Evolutionary conservation across 1,140 invertebrate species (phyloP).

Genomic region (Hirudo medicinalis): DNA sequence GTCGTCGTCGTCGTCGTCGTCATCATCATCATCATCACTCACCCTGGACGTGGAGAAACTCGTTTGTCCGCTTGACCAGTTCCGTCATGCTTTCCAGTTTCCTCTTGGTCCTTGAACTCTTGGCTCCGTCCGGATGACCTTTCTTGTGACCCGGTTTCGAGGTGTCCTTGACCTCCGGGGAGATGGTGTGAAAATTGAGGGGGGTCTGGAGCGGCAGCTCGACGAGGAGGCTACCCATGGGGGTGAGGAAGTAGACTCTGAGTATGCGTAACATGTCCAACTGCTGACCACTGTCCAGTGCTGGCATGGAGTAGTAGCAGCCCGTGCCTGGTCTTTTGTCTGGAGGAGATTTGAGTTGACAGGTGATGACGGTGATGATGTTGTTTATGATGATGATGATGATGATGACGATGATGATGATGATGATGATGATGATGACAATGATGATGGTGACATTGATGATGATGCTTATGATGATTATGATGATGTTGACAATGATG

Average conservation of each 20-base stretch:
- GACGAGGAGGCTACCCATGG: slow-evolving; percentile 5
- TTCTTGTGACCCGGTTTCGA: no score
- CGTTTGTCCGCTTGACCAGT: neutral
- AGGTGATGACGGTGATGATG: no score
- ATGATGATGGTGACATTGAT: no score
- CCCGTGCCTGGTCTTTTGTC: neutral
- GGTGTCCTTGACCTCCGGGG: slow-evolving; percentile 7
- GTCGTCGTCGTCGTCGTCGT: no score
- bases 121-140: neutral
- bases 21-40: no score
- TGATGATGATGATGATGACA: no score
- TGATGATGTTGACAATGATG: no score
- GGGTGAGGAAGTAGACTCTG: slow-evolving; percentile 12
- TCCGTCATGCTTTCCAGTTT: slow-evolving; percentile 7
- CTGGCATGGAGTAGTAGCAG: neutral
- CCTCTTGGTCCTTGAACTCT: neutral
- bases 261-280: slow-evolving; percentile 20
- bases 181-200: slow-evolving; percentile 17
- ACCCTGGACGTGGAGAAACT: neutral
- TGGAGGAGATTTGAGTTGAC: neutral
- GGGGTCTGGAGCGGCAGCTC: slow-evolving; percentile 13
- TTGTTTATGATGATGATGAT: no score
- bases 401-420: no score
- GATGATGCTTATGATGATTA: no score
- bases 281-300: slow-evolving; percentile 1